A percentile compares a stretch with the other conserved stretches of the same genome.
phyloP scores from a whole-genome alignment of 2,113 vertebrate species.

The Gracilinanus agilis region DNA sequence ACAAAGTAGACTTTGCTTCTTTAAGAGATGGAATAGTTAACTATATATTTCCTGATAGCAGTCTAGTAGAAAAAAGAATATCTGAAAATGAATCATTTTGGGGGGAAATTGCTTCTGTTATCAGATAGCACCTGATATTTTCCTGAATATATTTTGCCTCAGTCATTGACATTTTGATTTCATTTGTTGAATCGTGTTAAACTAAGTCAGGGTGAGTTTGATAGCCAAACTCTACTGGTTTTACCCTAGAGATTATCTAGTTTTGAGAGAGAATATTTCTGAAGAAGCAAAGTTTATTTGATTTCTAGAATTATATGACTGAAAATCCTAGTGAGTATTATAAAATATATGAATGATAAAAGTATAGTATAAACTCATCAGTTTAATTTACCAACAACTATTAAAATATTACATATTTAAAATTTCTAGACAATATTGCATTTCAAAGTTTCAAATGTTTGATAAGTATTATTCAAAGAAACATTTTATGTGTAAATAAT shows the following conservation, averaged over 20 bases:
- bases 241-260: background rate
- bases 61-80: background rate
- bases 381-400: background rate
- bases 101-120: background rate
- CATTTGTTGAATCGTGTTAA: background rate
- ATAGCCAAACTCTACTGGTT: too few species aligned
- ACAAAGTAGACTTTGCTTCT: background rate
- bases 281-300: background rate
- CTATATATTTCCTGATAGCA: background rate
- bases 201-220: background rate
- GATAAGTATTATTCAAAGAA: background rate
- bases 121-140: constrained; percentile 44
- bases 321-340: background rate
- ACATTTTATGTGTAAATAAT: too few species aligned
- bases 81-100: background rate
- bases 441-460: background rate
- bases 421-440: background rate
- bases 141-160: constrained; percentile 61
- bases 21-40: background rate
- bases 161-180: constrained; percentile 38
- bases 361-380: background rate
- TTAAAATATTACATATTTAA: background rate
- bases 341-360: background rate
- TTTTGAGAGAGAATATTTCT: background rate
- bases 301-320: background rate